Percentiles rank a stretch among this genome's conserved stretches.
Conservation (phyloP, 2,888 invertebrate species). For the Furcula furcula region DNA sequence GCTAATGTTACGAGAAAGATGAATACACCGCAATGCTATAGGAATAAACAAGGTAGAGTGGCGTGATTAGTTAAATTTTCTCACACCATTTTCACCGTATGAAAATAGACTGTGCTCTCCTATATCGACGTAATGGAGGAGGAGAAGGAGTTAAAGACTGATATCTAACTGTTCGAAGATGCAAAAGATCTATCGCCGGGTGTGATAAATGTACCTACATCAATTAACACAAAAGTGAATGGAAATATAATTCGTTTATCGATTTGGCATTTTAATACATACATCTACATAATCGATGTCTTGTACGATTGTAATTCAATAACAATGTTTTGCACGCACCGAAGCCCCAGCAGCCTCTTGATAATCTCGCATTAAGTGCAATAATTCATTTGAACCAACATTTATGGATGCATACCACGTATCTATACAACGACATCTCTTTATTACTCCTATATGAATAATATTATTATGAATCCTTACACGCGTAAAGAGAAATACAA, state of each 20-base stretch:
- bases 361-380: conserved; percentile 30
- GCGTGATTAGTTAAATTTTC: too few relatives aligned
- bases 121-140: too few relatives aligned
- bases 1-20: too few relatives aligned
- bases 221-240: conserved; percentile 20
- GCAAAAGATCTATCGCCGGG: background rate
- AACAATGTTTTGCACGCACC: conserved; percentile 24
- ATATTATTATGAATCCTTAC: conserved; percentile 58
- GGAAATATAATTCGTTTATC: conserved; percentile 22
- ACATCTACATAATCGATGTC: conserved; percentile 16
- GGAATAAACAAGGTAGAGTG: too few relatives aligned
- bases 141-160: too few relatives aligned
- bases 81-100: too few relatives aligned
- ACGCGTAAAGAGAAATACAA: conserved; percentile 48
- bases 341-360: conserved; percentile 30
- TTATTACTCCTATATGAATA: conserved; percentile 63
- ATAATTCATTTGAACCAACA: conserved; percentile 33
- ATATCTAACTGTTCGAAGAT: too few relatives aligned
- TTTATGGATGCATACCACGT: conserved; percentile 33
- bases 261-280: conserved; percentile 31
- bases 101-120: too few relatives aligned
- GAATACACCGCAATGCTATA: too few relatives aligned
- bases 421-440: conserved; percentile 53
- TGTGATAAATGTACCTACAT: conserved; percentile 15
- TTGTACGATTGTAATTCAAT: conserved; percentile 34